These are phyloP conservation scores for Platygyra sinensis DNA, from an alignment of 64 coral and sea anemone genomes.

Conservation along the genomic window DNA sequence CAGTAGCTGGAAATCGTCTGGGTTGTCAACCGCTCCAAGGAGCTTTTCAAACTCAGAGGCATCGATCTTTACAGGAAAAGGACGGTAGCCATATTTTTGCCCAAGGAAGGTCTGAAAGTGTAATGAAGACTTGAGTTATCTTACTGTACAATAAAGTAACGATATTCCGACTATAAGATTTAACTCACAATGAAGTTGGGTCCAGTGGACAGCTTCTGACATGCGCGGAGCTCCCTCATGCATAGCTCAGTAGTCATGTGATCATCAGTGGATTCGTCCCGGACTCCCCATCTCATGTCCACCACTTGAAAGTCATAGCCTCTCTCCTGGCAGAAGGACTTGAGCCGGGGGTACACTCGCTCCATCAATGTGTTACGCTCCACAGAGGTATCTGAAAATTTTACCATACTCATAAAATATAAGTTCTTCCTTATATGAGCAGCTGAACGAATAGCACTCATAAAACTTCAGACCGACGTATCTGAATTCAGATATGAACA, in stretches of 20 bases:
- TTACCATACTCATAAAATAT: not conserved
- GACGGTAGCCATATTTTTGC: constrained; percentile 97
- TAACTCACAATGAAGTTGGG: constrained; percentile 93
- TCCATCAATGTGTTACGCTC: constrained; percentile 98
- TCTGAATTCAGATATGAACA: no score
- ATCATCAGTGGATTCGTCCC: constrained; percentile 98
- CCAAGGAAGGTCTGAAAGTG: constrained; percentile 86
- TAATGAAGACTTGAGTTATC: no score
- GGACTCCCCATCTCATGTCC: constrained; percentile 99
- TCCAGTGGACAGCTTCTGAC: constrained; percentile 94
- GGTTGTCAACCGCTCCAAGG: constrained; percentile 39
- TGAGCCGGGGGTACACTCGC: constrained; percentile 81
- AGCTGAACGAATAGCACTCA: no score
- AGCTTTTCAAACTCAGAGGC: constrained; percentile 73
- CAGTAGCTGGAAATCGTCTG: constrained; percentile 62
- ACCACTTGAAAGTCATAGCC: constrained; percentile 96
- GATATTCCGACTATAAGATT: not conserved
- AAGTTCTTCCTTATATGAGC: no score
- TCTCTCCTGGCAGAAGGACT: constrained; percentile 92
- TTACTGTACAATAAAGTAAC: not conserved
- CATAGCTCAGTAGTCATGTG: constrained; percentile 94
- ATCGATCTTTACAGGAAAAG: constrained; percentile 81
- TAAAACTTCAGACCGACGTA: no score
- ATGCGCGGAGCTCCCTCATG: constrained; percentile 95
- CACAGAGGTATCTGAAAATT: constrained; percentile 79